Evolutionary conservation across 2,113 vertebrate genomes (phyloP).

Genomic region (Elgaria multicarinata): DNA sequence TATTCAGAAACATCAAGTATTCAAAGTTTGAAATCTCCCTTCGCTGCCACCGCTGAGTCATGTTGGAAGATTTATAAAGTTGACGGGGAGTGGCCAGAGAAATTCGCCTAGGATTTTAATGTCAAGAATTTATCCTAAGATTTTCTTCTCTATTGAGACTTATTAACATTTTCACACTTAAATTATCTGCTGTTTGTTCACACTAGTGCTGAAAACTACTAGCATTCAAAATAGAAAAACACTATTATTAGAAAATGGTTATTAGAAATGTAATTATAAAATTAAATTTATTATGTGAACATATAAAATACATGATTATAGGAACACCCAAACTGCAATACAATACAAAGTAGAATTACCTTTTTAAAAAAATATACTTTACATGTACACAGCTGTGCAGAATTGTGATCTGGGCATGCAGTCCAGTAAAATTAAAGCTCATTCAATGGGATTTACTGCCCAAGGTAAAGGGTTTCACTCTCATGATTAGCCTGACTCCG

Average conservation of each 20-base stretch:
- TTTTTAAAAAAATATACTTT: not conserved
- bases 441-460: not conserved
- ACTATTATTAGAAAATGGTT: constrained; percentile 26
- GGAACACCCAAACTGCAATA: not conserved
- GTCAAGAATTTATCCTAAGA: constrained; percentile 53
- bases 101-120: constrained; percentile 85
- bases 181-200: constrained; percentile 45
- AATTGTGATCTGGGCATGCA: not conserved
- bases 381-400: not conserved
- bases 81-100: constrained; percentile 95
- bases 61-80: constrained; percentile 99
- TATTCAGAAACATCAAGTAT: constrained; percentile 99
- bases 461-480: not conserved
- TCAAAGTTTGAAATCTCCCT: constrained; percentile 99
- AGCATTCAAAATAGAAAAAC: constrained; percentile 41
- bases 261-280: not conserved
- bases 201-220: constrained; percentile 43
- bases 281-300: not conserved
- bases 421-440: not conserved
- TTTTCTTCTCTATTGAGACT: constrained; percentile 45
- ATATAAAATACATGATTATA: not conserved
- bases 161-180: constrained; percentile 55
- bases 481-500: not conserved
- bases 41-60: constrained; percentile 99
- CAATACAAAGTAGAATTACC: not conserved